These are phyloP conservation scores for Chloroceryle aenea DNA, from an alignment of 2,113 vertebrate species.

Conservation along the genomic window DNA sequence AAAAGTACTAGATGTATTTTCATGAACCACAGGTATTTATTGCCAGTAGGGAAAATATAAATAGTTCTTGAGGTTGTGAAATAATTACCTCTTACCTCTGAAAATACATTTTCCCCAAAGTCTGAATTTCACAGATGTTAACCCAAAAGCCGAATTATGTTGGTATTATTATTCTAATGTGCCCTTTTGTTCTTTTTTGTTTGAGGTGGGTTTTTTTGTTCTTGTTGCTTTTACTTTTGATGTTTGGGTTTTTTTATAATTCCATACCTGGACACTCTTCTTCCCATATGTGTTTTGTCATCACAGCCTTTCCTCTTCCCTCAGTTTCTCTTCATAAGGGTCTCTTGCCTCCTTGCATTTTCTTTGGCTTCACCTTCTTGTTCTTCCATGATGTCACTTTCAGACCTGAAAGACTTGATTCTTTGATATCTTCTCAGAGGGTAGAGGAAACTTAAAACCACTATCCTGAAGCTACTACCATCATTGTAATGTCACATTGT, in stretches of 20 bases:
- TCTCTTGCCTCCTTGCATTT: neutral
- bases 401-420: neutral
- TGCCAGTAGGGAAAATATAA: neutral
- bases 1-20: neutral
- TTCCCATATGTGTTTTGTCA: neutral
- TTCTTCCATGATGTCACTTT: neutral
- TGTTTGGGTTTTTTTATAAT: neutral
- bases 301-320: neutral
- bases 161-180: neutral
- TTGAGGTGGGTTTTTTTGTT: too few relatives aligned
- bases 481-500: neutral
- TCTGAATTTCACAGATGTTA: conserved; percentile 38
- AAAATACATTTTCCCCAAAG: conserved; percentile 6
- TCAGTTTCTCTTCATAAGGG: neutral
- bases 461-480: neutral
- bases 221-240: neutral
- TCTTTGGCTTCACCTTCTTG: neutral
- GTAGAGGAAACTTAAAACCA: neutral
- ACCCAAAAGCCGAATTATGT: conserved; percentile 1
- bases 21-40: neutral
- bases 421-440: neutral
- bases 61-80: neutral
- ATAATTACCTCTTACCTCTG: conserved; percentile 6
- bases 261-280: neutral
- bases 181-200: neutral